Percentiles rank a stretch among this genome's conserved stretches.
phyloP scores from a whole-genome alignment of 1,140 invertebrate genomes.

The Marisa cornuarietis region DNA sequence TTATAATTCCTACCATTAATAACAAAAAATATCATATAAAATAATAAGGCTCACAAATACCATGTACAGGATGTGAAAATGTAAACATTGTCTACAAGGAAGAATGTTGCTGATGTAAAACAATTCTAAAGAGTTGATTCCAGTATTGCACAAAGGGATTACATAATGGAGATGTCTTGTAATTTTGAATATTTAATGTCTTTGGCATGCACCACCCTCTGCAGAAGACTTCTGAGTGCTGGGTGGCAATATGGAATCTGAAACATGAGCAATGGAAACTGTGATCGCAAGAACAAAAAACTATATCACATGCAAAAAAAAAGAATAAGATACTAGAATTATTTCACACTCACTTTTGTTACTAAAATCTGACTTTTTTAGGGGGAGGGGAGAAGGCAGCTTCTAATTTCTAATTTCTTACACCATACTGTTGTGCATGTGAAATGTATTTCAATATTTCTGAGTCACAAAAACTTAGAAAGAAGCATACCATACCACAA shows the following conservation, averaged over 20 bases:
- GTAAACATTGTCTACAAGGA: too few species aligned
- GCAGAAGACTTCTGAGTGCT: constrained; percentile 3
- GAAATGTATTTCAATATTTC: not conserved
- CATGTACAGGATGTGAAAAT: too few species aligned
- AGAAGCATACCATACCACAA: too few species aligned
- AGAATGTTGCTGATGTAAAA: too few species aligned
- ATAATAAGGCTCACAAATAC: too few species aligned
- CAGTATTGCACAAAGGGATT: not conserved
- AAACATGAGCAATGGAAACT: not conserved
- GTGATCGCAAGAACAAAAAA: not conserved
- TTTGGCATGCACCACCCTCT: not conserved
- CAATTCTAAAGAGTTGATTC: too few species aligned
- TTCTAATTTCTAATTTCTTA: not conserved
- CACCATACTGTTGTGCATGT: not conserved
- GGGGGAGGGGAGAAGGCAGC: not conserved
- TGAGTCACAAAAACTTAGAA: not conserved
- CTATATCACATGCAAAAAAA: not conserved
- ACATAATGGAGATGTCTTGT: too few species aligned
- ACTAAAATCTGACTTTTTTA: not conserved
- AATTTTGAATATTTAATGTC: not conserved
- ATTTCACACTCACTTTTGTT: not conserved
- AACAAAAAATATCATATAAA: too few species aligned
- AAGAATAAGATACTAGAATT: not conserved
- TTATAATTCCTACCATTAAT: too few species aligned
- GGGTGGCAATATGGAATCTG: constrained; percentile 19